Conservation (phyloP, 2,888 invertebrate species). For the Taenaris catops region DNA sequence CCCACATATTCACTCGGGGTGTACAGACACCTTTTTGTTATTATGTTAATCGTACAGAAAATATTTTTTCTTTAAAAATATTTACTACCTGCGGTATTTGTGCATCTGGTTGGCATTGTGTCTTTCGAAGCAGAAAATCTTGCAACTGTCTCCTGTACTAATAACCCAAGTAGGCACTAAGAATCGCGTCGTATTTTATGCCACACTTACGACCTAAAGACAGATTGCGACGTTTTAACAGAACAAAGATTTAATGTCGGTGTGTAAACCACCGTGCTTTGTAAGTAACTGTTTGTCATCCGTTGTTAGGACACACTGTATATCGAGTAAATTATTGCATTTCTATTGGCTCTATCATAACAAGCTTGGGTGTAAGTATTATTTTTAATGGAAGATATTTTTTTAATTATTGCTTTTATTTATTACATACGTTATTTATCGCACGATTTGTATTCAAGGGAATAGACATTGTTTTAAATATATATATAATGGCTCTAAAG, state of each 20-base stretch:
- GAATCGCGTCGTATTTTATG: slow-evolving; percentile 32
- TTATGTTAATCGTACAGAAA: too few relatives aligned
- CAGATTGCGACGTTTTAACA: slow-evolving; percentile 31
- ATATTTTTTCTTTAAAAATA: too few relatives aligned
- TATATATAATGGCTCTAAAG: too few relatives aligned
- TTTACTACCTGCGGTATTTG: too few relatives aligned
- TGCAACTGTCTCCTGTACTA: slow-evolving; percentile 4
- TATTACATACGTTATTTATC: neutral
- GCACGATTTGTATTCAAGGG: too few relatives aligned
- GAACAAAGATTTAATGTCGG: slow-evolving; percentile 27
- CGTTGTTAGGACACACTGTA: slow-evolving; percentile 13
- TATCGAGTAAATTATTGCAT: slow-evolving; percentile 7
- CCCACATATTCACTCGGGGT: too few relatives aligned
- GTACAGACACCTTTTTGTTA: too few relatives aligned
- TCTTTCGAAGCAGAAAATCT: too few relatives aligned
- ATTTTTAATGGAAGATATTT: neutral
- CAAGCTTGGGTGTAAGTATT: neutral
- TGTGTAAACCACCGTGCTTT: slow-evolving; percentile 21
- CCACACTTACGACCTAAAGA: slow-evolving; percentile 29
- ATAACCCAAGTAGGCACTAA: slow-evolving; percentile 13
- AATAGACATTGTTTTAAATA: too few relatives aligned
- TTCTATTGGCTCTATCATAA: slow-evolving; percentile 6
- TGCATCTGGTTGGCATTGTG: too few relatives aligned
- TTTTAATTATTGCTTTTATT: slow-evolving; percentile 1
- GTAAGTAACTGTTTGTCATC: slow-evolving; percentile 22